Evolutionary conservation across 1,140 invertebrate genomes (phyloP), one percentile per base, ranked within the genome.

Genomic region (Drosophila nasuta): DNA sequence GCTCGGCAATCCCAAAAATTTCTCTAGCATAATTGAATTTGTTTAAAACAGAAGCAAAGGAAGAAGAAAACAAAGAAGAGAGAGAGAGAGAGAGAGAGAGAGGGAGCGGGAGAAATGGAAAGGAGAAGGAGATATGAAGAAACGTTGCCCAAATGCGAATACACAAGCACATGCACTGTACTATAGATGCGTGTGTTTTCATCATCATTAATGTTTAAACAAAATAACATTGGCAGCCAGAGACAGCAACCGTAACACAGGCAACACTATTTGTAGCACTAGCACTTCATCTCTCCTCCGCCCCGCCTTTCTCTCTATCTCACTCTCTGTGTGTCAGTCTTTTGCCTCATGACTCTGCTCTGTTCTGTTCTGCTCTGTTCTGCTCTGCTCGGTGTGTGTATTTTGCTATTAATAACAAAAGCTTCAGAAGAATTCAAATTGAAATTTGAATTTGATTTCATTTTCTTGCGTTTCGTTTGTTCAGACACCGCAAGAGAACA

Each of bases 121-220:
- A 46, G 38, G 11, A 51, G 15, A 51, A 46, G 2, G 10, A 20
- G 66, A 51, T 25, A 25, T 33, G 68, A 66, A 35, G 46, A 56
- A 57, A 51, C 38, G 75, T 74, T 83, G 77, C 63, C 63, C 63
- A 76, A 81, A 71, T 70, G 52, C 57, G 46, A 69, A 64, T 56
- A 68, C 57, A 52, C 57, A 52, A 62, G 20, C 46, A 69, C 52
- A 73, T 63, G 67, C 67, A 67, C 20, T 64, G 54, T 56, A 67
- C 20, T 64, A 48, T 56, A 33, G 70, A 71, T 83, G 85, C 77
- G 77, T 89, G 70, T 89, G 80, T 89, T 88, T 88, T 89, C 85
- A 83, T 89, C 83, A 83, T 88, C 85, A 81, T 81, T 75, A 88
- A 88, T 80, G 85, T 88, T 88, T 88, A 88, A 88, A 88, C 80